Percentiles rank a stretch among this genome's conserved stretches.
Conservation (phyloP, 2,888 invertebrate species). For the Oscheius sp. region DNA sequence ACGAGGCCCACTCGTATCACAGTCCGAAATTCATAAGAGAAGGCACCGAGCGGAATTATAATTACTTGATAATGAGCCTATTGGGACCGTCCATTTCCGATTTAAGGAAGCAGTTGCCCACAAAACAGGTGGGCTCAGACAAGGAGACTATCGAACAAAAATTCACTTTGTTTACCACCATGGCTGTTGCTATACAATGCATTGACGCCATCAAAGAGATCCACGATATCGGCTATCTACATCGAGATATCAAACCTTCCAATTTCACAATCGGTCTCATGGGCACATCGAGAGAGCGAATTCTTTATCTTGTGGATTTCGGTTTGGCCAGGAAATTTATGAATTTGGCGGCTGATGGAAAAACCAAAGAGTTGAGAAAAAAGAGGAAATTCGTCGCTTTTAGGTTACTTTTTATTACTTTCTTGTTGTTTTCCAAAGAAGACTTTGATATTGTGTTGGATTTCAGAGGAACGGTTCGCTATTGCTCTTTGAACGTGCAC, state of each 20-base stretch:
- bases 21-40: constrained; percentile 34
- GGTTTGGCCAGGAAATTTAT: constrained; percentile 41
- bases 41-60: constrained; percentile 38
- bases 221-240: constrained; percentile 47
- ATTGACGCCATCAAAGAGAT: constrained; percentile 52
- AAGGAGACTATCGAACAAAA: too few species aligned
- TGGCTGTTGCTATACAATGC: constrained; percentile 41
- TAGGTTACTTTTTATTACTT: too few species aligned
- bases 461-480: constrained; percentile 48
- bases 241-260: constrained; percentile 51
- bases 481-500: constrained; percentile 51
- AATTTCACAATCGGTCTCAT: constrained; percentile 46
- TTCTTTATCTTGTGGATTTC: constrained; percentile 51
- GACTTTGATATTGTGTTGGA: too few species aligned
- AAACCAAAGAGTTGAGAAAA: background rate
- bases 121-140: too few species aligned
- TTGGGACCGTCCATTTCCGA: constrained; percentile 45
- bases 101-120: constrained; percentile 33
- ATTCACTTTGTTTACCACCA: constrained; percentile 38
- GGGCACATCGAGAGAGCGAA: constrained; percentile 37
- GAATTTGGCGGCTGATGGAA: background rate
- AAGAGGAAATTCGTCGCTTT: constrained; percentile 16
- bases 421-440: background rate
- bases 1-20: constrained; percentile 37
- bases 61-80: constrained; percentile 45